A percentile compares a stretch with the other conserved stretches of the same genome.
Conservation (phyloP, 2,113 vertebrate genomes). For the Peromyscus californicus region DNA sequence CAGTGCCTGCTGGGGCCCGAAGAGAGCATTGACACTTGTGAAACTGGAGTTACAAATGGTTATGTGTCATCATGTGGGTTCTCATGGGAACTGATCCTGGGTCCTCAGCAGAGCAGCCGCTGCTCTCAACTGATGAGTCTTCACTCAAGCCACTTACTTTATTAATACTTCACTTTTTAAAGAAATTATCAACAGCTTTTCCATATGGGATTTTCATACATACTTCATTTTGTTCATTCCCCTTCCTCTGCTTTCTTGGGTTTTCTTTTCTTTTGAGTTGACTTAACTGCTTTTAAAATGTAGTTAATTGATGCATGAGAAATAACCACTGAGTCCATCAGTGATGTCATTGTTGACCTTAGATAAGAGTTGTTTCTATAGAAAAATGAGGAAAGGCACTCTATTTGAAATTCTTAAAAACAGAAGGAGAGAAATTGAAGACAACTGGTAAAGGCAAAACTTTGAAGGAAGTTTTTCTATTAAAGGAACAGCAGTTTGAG, state of each 20-base stretch:
- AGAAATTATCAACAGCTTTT: not conserved
- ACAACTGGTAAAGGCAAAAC: not conserved
- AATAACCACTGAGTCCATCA: not conserved
- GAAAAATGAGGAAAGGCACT: not conserved
- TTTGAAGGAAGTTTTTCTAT: not conserved
- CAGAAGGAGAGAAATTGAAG: not conserved
- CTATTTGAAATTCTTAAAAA: not conserved
- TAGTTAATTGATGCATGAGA: not conserved
- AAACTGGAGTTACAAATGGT: not conserved
- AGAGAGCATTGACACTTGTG: not conserved
- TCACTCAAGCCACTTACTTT: not conserved
- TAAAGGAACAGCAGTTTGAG: not conserved
- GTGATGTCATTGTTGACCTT: constrained; percentile 35
- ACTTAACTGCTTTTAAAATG: constrained; percentile 6
- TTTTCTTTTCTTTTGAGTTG: constrained; percentile 15
- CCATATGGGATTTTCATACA: not conserved
- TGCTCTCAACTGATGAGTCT: not conserved
- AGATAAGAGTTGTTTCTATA: not conserved
- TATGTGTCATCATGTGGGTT: not conserved
- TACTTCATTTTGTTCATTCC: not conserved
- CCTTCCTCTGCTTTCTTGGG: not conserved
- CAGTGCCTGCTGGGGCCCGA: not conserved
- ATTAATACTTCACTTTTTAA: not conserved
- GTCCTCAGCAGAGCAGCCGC: not conserved
- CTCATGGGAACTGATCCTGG: not conserved